Base-by-base conservation (phyloP, 2,797 vertebrate genomes). In the Coregonus suidteri region DNA sequence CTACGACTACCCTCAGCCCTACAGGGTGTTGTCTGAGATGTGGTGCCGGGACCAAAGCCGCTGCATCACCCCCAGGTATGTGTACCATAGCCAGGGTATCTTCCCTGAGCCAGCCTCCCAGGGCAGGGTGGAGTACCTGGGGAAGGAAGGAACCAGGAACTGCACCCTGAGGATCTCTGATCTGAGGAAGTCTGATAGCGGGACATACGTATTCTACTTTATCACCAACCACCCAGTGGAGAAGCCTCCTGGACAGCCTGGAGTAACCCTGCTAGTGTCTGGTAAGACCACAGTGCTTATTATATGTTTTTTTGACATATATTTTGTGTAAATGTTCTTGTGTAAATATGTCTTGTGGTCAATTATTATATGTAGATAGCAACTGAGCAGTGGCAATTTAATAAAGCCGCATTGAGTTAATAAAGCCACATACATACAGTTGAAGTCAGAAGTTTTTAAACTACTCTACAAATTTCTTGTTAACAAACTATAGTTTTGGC, bases 91-190 rank as follows among this genome's bases (percentile, higher is more conserved):
- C 3, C 86, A 70, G 0, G 83, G 82, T 0, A 88, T 92, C 74
- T 82, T 91, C 73, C 85, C 34, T 15, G 86, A 89, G 52, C 88
- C 82, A 0, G 81, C 81, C 4, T 93, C 88, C 83, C 66, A 72
- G 64, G 81, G 76, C 75, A 89, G 92, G 11, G 88, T 93, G 77
- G 66, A 81, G 81, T 95, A 93, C 77, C 79, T 93, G 69, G 92
- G 94, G 34, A 30, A 83, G 37, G 83, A 68, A 1, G 92, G 92
- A 34, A 77, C 75, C 20, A 89, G 84, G 73, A 88, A 91, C 85
- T 95, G 94, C 64, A 91, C 94, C 30, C 84, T 95, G 77, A 88
- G 73, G 79, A 93, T 95, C 77, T 89, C 88, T 16, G 74, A 87
- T 6, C 73, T 95, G 65, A 90, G 25, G 25, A n/a, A 1, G 69